phyloP scores from a whole-genome alignment of 2,888 invertebrate species.

The Metalampra italica region DNA sequence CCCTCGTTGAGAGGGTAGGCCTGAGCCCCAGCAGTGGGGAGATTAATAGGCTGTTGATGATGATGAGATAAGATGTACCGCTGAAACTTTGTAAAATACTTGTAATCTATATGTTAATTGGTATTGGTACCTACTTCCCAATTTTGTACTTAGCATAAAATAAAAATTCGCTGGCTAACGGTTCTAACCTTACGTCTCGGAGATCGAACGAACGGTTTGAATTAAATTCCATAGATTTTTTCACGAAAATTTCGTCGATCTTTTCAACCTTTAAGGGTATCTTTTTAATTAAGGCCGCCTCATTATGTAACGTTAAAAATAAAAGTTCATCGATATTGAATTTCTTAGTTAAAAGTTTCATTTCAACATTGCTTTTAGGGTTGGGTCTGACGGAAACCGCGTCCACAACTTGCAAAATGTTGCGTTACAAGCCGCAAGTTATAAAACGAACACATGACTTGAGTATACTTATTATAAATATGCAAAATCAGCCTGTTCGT shows the following conservation, averaged over 20 bases:
- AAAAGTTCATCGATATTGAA: slow-evolving; percentile 14
- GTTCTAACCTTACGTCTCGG: neutral
- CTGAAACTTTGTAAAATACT: no score
- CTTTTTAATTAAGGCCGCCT: slow-evolving; percentile 27
- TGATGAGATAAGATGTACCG: no score
- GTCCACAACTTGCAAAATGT: no score
- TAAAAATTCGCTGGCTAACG: neutral
- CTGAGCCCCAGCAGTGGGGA: no score
- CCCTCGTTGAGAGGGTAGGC: no score
- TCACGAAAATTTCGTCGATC: slow-evolving; percentile 15
- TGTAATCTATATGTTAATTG: no score
- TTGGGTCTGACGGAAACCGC: no score
- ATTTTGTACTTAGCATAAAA: neutral
- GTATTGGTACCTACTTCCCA: neutral
- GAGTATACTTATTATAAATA: no score
- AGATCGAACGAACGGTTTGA: slow-evolving; percentile 1
- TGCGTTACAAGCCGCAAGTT: no score
- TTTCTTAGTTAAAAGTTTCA: slow-evolving; percentile 6
- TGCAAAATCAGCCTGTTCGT: no score
- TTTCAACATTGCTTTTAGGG: neutral
- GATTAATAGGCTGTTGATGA: no score
- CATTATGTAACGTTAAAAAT: slow-evolving; percentile 19
- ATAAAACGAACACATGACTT: no score
- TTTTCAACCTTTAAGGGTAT: slow-evolving; percentile 15
- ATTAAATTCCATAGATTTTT: slow-evolving; percentile 15